Base-by-base conservation (phyloP, 2,113 vertebrate genomes). In the Lophura nycthemera region DNA sequence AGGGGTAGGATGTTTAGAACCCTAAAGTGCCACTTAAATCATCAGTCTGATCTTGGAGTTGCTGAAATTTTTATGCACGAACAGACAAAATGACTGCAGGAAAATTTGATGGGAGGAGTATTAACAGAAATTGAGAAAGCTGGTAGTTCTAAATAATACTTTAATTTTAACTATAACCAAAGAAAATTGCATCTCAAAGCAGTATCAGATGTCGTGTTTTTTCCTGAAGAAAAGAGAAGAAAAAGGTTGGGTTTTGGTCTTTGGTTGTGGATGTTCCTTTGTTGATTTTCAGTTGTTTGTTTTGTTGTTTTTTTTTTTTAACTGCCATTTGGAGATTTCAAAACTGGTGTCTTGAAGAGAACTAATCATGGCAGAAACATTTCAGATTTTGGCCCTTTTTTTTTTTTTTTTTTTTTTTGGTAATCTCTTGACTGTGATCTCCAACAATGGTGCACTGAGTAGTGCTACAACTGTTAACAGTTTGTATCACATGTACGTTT, bases 391-490 rank as follows among this genome's bases (percentile, higher is more conserved):
- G 80, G 18, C 18, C 27, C 52, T n/a, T n/a, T n/a, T n/a, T n/a
- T n/a, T n/a, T n/a, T 76, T 75, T n/a, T 29, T 63, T 48, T 75
- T n/a, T 29, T 63, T 48, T 54, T 48, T 22, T 25, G 59, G 0
- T 71, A 14, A 19, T 54, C 24, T 45, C 11, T 30, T 88, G 36
- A 8, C 42, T 56, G 0, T 17, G 14, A 25, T 76, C 34, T 69
- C 67, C 43, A 65, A 0, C 65, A 32, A 17, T 38, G n/a, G 47
- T 10, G 15, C 59, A 17, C 15, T 0, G 2, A 87, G 34, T 45
- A 45, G 34, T 73, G 50, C 30, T 84, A 0, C 42, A 57, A 16
- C 25, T 93, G 38, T 48, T 52, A 72, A 22, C 13, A 59, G 63
- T 63, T 90, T 19, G 10, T 32, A 7, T 22, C 20, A 52, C 27